Conservation (phyloP, 2,888 invertebrate genomes). For the Callimorpha dominula region DNA sequence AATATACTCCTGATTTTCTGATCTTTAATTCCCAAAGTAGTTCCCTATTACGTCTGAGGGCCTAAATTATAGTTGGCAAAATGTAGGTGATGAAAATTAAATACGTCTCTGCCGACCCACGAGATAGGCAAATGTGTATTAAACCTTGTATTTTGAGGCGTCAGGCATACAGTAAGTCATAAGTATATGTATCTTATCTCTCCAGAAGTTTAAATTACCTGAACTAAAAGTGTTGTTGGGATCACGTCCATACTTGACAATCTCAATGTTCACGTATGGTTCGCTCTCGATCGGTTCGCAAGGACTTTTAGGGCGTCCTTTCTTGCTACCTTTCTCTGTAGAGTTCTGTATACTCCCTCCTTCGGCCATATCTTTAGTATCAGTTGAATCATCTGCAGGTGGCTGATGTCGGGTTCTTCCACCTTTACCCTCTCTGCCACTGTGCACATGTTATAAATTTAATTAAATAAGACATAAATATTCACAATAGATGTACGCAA, state of each 20-base stretch:
- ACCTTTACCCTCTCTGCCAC: conserved; percentile 81
- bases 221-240: conserved; percentile 91
- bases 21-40: no score
- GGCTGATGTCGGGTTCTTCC: conserved; percentile 69
- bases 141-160: no score
- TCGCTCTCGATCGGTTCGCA: conserved; percentile 90
- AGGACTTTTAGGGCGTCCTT: conserved; percentile 87
- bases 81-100: no score
- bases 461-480: not conserved
- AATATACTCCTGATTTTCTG: no score
- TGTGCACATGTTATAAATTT: conserved; percentile 37
- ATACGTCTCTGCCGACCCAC: no score
- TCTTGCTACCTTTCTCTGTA: conserved; percentile 77
- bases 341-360: conserved; percentile 60
- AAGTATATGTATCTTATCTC: no score
- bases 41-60: no score
- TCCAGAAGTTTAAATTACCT: conserved; percentile 68
- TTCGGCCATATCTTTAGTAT: conserved; percentile 57
- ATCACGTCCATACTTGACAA: conserved; percentile 90
- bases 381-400: conserved; percentile 59
- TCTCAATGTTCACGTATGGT: conserved; percentile 89
- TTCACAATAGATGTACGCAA: no score
- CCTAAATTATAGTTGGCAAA: no score
- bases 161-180: no score
- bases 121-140: no score